Base-by-base conservation (phyloP, 2,113 vertebrate genomes). In the Mormoops blainvillei region DNA sequence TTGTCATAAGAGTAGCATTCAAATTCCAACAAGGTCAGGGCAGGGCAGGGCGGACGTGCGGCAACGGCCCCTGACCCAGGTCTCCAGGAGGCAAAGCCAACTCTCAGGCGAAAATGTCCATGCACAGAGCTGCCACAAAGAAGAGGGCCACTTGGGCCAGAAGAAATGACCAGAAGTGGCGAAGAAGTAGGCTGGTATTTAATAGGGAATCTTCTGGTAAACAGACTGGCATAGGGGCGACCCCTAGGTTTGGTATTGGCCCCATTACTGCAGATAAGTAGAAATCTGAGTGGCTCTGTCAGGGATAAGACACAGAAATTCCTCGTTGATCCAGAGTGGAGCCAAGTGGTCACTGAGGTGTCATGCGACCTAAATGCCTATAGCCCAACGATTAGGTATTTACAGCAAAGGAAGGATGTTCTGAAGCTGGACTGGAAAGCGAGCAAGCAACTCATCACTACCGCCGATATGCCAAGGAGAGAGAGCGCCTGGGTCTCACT, bases 1-100 rank as follows among this genome's bases (percentile, higher is more conserved):
- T 22, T 2, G 2, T 14, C 18, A n/a, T 11, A 18, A 86, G 61
- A 87, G 36, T 0, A 33, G 61, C 0, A 0, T 1, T 0, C 8
- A 36, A 13, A 58, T 2, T 38, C 33, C 7, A 5, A 10, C 8
- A 15, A 2, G 15, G 43, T 0, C 0, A 4, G 3, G 18, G 41
- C 15, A 12, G 36, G 18, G 41, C 1, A 52, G 61, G 36, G 41
- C 1, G 43, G 61, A 33, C 31, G 15, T 14, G 33, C 9, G 31
- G 65, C 61, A 41, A 24, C 22, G 5, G 58, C 71, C 52, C 61
- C 61, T 26, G 28, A 41, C 56, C 24, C 18, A 9, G 16, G 76
- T 45, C 2, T 15, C 41, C 3, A 0, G 11, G 33, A 43, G 68
- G 19, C 11, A 56, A 63, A 48, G 15, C 63, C 26, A n/a, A 3